Percentiles rank a stretch among this genome's conserved stretches.
Evolutionary conservation across 2,888 invertebrate genomes (phyloP).

Genomic region (Drosophila limbata): DNA sequence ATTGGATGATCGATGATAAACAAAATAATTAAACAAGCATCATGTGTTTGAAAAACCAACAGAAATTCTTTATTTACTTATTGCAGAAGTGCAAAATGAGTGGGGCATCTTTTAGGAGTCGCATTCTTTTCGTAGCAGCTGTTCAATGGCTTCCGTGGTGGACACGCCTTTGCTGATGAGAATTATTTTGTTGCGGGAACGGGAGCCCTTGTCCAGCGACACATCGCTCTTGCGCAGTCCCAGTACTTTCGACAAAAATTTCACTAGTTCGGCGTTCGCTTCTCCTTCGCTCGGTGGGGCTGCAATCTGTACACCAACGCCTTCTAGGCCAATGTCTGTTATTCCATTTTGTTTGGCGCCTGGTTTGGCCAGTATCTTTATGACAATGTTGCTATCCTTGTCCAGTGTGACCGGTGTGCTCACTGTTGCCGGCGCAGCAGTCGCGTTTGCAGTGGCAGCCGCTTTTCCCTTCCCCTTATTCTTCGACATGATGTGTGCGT

Average conservation of each 20-base stretch:
- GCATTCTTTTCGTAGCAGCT: constrained; percentile 84
- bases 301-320: constrained; percentile 91
- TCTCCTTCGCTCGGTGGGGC: constrained; percentile 94
- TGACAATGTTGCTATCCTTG: constrained; percentile 88
- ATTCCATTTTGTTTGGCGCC: constrained; percentile 90
- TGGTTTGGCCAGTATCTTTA: constrained; percentile 90
- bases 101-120: constrained; percentile 36
- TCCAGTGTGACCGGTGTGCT: constrained; percentile 84
- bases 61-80: constrained; percentile 3
- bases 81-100: not conserved
- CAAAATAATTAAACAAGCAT: constrained; percentile 46
- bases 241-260: constrained; percentile 89
- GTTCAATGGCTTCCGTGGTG: constrained; percentile 85
- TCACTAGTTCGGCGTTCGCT: constrained; percentile 91
- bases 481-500: constrained; percentile 72
- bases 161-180: constrained; percentile 85
- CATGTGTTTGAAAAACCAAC: constrained; percentile 57
- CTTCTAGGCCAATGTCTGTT: constrained; percentile 88
- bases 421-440: constrained; percentile 10
- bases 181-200: constrained; percentile 87
- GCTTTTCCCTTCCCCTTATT: constrained; percentile 70
- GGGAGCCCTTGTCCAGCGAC: constrained; percentile 88
- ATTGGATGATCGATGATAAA: constrained; percentile 70
- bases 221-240: constrained; percentile 90
- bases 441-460: constrained; percentile 4